phyloP scores from a whole-genome alignment of 2,888 invertebrate genomes.

The Schizaphis graminum region DNA sequence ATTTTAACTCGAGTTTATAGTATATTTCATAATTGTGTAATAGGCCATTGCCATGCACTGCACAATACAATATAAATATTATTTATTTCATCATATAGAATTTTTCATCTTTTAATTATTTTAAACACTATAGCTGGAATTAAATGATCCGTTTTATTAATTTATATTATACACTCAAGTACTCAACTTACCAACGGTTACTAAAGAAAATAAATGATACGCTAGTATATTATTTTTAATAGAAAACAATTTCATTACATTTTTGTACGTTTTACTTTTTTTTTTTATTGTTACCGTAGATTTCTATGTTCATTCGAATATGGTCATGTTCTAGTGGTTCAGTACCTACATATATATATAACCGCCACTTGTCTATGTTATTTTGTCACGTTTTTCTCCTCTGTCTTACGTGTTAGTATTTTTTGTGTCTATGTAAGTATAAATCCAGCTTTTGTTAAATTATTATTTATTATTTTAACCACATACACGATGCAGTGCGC shows the following conservation, averaged over 20 bases:
- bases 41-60: not conserved
- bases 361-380: not conserved
- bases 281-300: not conserved
- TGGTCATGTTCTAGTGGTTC: constrained; percentile 23
- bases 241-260: not conserved
- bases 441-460: not conserved
- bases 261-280: not conserved
- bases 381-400: constrained; percentile 42
- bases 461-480: not conserved
- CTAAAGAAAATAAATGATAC: not conserved
- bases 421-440: not conserved
- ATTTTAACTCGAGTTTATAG: not conserved
- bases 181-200: not conserved
- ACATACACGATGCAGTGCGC: not conserved
- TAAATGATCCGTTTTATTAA: not conserved
- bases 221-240: not conserved
- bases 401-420: not conserved
- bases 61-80: not conserved
- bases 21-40: constrained; percentile 9
- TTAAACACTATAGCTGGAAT: too few relatives aligned
- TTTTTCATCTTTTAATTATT: not conserved
- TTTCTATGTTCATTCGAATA: constrained; percentile 12
- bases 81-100: not conserved
- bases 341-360: not conserved
- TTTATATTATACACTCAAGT: not conserved